Percentiles rank a stretch among this genome's conserved stretches.
phyloP scores from a whole-genome alignment of 2,113 vertebrate genomes.

The human (Homo sapiens) region GRCh38 chr16:85327501-85328000 shows the following conservation, averaged over 20 bases:
- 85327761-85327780: rapidly evolving
- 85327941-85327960: rapidly evolving
- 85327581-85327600: too few species aligned
- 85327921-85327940: background rate
- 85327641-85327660: background rate
- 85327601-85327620: too few species aligned
- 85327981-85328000: background rate
- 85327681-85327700: background rate
- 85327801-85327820: background rate
- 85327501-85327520: too few species aligned
- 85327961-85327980: too few species aligned
- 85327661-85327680: background rate
- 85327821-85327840: too few species aligned
- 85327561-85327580: too few species aligned
- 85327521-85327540: too few species aligned
- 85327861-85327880: background rate
- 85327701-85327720: background rate
- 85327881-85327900: rapidly evolving
- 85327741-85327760: too few species aligned
- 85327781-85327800: background rate
- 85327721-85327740: background rate
- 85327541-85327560: too few species aligned
- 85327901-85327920: background rate
- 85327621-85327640: background rate
- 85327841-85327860: background rate